Percentiles rank a stretch among this genome's conserved stretches.
phyloP scores from a whole-genome alignment of 2,797 vertebrate genomes.

The Anguilla pacifica region DNA sequence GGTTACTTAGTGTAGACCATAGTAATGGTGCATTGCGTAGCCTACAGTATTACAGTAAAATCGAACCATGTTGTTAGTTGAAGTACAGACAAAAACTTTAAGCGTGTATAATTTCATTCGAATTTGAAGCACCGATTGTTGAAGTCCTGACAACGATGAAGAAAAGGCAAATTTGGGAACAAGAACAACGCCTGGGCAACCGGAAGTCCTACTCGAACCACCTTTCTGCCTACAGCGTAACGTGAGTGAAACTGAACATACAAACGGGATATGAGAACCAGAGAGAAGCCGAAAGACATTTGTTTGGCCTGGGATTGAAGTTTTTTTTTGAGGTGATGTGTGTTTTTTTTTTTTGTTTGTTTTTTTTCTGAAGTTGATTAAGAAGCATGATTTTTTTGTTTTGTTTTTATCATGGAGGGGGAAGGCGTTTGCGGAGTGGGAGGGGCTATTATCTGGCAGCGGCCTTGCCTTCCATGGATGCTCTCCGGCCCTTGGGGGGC shows the following conservation, averaged over 20 bases:
- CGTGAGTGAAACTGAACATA: background rate
- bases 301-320: conserved; percentile 35
- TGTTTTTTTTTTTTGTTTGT: conserved; percentile 17
- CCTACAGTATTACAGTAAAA: background rate
- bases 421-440: conserved; percentile 43
- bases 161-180: background rate
- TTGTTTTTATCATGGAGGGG: background rate
- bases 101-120: background rate
- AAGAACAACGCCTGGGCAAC: background rate
- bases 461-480: conserved; percentile 66
- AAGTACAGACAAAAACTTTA: background rate
- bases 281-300: conserved; percentile 31
- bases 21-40: background rate
- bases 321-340: conserved; percentile 25
- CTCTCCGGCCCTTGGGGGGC: conserved; percentile 68
- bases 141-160: background rate
- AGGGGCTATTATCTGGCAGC: conserved; percentile 78
- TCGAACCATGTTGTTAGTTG: background rate
- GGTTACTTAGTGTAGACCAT: background rate
- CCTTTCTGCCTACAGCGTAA: background rate
- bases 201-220: background rate
- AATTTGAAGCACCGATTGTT: background rate
- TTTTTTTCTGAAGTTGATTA: conserved; percentile 34
- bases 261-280: background rate
- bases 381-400: conserved; percentile 26